A percentile compares a stretch with the other conserved stretches of the same genome.
These are phyloP conservation scores for Microctonus brassicae DNA, from an alignment of 2,888 invertebrate species.

Conservation along the genomic window DNA sequence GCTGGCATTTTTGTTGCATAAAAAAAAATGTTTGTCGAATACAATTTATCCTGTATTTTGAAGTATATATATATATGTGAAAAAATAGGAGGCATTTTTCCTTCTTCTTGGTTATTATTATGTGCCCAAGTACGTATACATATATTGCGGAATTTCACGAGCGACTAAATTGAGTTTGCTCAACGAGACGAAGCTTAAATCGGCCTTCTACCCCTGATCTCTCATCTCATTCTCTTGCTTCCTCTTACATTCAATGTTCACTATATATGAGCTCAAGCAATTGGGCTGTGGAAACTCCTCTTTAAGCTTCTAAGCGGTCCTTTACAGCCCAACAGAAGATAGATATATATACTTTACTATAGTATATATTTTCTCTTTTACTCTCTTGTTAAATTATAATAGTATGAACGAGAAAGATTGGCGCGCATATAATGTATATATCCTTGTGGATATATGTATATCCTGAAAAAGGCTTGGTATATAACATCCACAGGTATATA, in stretches of 20 bases:
- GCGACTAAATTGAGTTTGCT: constrained; percentile 50
- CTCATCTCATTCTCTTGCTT: constrained; percentile 2
- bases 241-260: neutral
- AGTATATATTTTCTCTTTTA: neutral
- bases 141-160: constrained; percentile 35
- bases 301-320: constrained; percentile 35
- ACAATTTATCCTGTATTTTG: too few species aligned
- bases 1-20: too few species aligned
- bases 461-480: constrained; percentile 13
- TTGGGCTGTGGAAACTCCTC: constrained; percentile 37
- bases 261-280: constrained; percentile 22
- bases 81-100: neutral
- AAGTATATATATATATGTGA: too few species aligned
- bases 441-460: neutral
- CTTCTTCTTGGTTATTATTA: neutral
- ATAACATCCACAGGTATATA: constrained; percentile 38
- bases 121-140: neutral
- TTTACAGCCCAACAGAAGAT: neutral
- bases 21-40: too few species aligned
- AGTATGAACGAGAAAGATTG: constrained; percentile 3
- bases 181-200: constrained; percentile 40
- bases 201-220: constrained; percentile 5
- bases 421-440: neutral
- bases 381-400: neutral
- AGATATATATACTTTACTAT: constrained; percentile 1